phyloP scores from a whole-genome alignment of 2,888 invertebrate genomes.

The Drosophila leonis region DNA sequence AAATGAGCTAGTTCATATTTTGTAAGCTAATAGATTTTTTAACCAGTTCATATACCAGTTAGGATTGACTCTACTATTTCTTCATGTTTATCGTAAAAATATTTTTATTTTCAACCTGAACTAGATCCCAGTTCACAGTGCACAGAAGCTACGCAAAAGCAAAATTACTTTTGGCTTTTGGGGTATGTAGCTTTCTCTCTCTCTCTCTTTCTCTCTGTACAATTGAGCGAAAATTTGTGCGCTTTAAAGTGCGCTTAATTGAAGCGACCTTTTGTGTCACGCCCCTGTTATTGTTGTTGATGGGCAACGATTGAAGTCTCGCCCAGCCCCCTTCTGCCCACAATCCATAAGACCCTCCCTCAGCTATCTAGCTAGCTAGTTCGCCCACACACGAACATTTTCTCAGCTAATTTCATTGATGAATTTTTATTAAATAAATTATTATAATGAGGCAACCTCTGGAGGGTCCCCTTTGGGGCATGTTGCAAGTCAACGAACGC shows the following conservation, averaged over 20 bases:
- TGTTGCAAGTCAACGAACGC: constrained; percentile 71
- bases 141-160: neutral
- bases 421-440: constrained; percentile 82
- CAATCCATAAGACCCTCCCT: neutral
- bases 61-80: neutral
- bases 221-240: constrained; percentile 55
- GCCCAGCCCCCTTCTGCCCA: neutral
- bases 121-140: constrained; percentile 4
- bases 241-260: constrained; percentile 70
- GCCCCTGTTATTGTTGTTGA: constrained; percentile 40
- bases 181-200: constrained; percentile 4
- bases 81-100: neutral
- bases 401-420: constrained; percentile 79
- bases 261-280: constrained; percentile 73
- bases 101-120: neutral
- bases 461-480: constrained; percentile 34
- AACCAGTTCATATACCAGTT: neutral
- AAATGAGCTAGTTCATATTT: neutral
- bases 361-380: neutral
- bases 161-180: constrained; percentile 8
- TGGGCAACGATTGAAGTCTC: constrained; percentile 2
- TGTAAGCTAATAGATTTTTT: no score
- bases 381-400: constrained; percentile 31
- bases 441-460: constrained; percentile 68
- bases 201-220: neutral